Conservation (phyloP, 2,113 vertebrate species). For the Polypterus bichir region DNA sequence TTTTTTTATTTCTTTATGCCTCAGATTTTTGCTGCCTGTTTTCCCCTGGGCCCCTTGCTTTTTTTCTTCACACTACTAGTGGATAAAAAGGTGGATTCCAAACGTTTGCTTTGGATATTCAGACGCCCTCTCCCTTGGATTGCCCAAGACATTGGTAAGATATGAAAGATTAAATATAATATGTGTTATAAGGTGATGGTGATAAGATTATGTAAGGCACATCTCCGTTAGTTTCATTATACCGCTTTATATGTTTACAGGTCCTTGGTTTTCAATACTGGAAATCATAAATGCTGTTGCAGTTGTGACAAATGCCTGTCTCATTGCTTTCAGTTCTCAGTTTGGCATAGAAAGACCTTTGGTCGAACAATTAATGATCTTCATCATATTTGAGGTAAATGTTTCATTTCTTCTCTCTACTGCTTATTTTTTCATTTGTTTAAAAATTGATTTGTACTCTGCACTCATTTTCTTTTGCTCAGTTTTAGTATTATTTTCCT, state of each 20-base stretch:
- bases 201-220: not conserved
- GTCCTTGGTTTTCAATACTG: constrained; percentile 9
- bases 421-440: too few species aligned
- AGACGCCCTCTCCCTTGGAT: constrained; percentile 8
- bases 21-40: constrained; percentile 7
- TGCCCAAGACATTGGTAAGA: constrained; percentile 12
- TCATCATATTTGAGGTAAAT: constrained; percentile 11
- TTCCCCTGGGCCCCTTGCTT: constrained; percentile 9
- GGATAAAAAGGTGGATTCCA: constrained; percentile 8
- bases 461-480: too few species aligned
- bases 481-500: too few species aligned
- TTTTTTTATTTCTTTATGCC: not conserved
- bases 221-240: not conserved
- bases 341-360: constrained; percentile 4
- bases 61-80: constrained; percentile 7
- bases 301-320: constrained; percentile 9
- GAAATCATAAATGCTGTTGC: constrained; percentile 8
- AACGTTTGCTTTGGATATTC: constrained; percentile 5
- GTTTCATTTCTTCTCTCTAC: not conserved
- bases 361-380: not conserved
- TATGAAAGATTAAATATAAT: not conserved
- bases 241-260: not conserved
- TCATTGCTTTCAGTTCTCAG: constrained; percentile 8
- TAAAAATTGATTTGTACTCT: too few species aligned
- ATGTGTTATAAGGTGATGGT: not conserved